phyloP scores from a whole-genome alignment of 2,797 vertebrate genomes.

The Amniataba percoides region DNA sequence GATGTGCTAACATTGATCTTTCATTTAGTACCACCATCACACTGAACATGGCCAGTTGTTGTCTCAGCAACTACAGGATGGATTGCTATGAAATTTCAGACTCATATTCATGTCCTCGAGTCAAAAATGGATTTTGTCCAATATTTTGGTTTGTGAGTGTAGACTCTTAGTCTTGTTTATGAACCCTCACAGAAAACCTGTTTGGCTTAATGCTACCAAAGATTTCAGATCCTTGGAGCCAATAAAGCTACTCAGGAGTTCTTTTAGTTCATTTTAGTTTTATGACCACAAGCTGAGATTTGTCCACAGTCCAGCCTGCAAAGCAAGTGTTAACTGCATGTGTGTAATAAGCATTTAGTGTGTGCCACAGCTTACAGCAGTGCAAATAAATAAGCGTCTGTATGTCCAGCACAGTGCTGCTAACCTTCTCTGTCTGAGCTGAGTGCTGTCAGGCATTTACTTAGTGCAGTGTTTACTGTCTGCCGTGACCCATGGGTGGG shows the following conservation, averaged over 20 bases:
- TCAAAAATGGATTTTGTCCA: not conserved
- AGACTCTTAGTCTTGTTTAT: not conserved
- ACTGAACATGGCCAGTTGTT: too few species aligned
- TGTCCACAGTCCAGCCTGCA: conserved; percentile 18
- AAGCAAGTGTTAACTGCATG: conserved; percentile 29
- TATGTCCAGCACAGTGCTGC: conserved; percentile 3
- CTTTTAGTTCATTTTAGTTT: not conserved
- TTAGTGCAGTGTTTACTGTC: conserved; percentile 66
- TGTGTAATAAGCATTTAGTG: conserved; percentile 19
- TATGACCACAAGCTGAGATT: not conserved
- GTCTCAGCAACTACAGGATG: not conserved
- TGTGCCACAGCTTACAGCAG: conserved; percentile 20
- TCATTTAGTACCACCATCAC: too few species aligned
- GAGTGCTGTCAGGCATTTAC: conserved; percentile 47
- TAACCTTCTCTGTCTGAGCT: conserved; percentile 36
- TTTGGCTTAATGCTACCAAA: not conserved
- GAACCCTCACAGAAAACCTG: not conserved
- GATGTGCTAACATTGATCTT: too few species aligned
- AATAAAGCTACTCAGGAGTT: not conserved
- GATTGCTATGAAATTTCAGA: not conserved
- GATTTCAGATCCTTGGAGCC: not conserved
- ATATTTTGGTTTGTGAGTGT: not conserved
- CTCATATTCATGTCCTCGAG: not conserved
- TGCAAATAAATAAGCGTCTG: conserved; percentile 31
- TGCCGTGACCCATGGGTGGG: conserved; percentile 58